Evolutionary conservation across 2,113 vertebrate species (phyloP), one percentile per base, ranked within the genome.

Genomic region (Tretioscincus oriximinensis): DNA sequence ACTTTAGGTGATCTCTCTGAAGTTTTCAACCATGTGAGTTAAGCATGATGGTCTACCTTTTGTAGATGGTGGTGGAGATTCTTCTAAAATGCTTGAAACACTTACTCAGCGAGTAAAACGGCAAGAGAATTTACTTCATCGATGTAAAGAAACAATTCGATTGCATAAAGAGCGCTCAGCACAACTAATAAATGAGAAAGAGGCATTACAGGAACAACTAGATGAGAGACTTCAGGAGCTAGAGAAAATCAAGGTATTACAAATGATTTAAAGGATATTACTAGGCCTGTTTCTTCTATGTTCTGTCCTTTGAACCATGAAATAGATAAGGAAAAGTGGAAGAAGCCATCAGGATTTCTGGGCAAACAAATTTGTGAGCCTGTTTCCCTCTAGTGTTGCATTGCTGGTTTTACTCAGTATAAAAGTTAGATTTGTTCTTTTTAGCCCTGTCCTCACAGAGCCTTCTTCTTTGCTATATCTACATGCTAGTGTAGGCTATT

Each of bases 221-320:
- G 96, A 98, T 73, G 98, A 99, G 85, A 95, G 98, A 54, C 96
- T 99, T 84, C 97, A 98, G 85, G 98, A 99, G 77, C 94, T 99
- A 84, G 98, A 99, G 85, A 99, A 98, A 90, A 97, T 97, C 58
- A 99, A 99, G 97, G 98, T 99, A 85, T 22, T 69, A n/a, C 29
- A 58, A 66, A 63, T 10, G 11, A 45, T n/a, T 28, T n/a, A 58
- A 12, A 58, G 14, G 4, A 18, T 16, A 58, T 16, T n/a, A 16
- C 31, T 24, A 16, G 18, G 14, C 54, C 54, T 58, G 54, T 51
- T 51, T 14, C 4, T 51, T 51, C 49, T 51, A 8, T 51, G 49
- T 58, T 18, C 54, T 58, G 54, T 18, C 4, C 54, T 58, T 58
- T 58, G 54, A 18, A 16, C 54, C 16, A 58, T 58, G 54, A 16